These are phyloP conservation scores for Garrulus glandarius DNA, from an alignment of 2,797 vertebrate genomes.

Conservation along the genomic window DNA sequence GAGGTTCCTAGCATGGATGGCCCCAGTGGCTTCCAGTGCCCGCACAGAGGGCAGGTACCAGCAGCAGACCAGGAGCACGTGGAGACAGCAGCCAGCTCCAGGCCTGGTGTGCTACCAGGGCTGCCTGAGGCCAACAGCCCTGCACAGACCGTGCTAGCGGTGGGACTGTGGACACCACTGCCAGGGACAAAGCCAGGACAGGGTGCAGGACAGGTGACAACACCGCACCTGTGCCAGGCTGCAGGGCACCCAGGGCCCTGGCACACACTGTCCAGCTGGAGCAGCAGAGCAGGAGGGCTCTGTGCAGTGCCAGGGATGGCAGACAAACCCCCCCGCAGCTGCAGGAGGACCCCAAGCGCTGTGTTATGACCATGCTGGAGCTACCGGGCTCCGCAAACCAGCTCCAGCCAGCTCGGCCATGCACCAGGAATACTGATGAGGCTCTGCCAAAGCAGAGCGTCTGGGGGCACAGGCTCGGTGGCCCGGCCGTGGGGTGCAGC, in stretches of 20 bases:
- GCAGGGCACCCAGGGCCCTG: accelerated
- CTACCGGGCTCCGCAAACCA: not conserved
- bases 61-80: not conserved
- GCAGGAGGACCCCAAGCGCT: not conserved
- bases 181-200: not conserved
- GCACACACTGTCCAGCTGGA: accelerated
- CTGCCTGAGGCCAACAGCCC: not conserved
- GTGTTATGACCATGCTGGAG: not conserved
- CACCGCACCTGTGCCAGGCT: accelerated
- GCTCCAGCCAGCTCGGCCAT: not conserved
- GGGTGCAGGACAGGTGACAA: not conserved
- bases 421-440: constrained; percentile 21
- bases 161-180: accelerated
- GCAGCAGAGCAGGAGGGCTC: not conserved
- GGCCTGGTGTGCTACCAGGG: accelerated
- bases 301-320: accelerated
- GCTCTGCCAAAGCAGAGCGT: not conserved
- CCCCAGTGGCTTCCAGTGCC: accelerated
- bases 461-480: not conserved
- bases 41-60: not conserved
- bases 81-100: not conserved
- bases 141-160: accelerated
- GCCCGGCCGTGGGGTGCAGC: not conserved
- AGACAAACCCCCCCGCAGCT: accelerated
- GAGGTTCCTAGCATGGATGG: accelerated